Conservation (phyloP, 92 coral and sea anemone genomes). For the Paragorgia papillata region DNA sequence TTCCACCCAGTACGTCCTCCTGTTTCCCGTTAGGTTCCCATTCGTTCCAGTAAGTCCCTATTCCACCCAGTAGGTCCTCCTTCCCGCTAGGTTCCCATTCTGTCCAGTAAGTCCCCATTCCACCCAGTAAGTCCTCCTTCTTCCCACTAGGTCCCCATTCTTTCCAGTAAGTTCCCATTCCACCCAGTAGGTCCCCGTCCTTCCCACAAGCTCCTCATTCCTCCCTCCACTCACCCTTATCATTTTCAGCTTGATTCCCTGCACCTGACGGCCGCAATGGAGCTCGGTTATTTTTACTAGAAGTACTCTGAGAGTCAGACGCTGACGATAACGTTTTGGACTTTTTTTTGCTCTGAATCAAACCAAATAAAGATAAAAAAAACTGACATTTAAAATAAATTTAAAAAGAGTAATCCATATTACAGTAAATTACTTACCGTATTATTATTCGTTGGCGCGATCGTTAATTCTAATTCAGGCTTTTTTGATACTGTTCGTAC, state of each 20-base stretch:
- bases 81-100: too few relatives aligned
- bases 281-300: conserved; percentile 30
- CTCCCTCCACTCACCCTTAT: conserved; percentile 12
- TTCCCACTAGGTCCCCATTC: too few relatives aligned
- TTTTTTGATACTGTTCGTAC: conserved; percentile 22
- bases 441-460: conserved; percentile 21
- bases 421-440: conserved; percentile 4
- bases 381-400: background rate
- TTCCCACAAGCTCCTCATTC: too few relatives aligned
- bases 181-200: too few relatives aligned
- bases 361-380: background rate
- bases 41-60: too few relatives aligned
- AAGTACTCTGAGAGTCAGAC: conserved; percentile 22
- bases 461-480: conserved; percentile 13
- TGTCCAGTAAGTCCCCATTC: too few relatives aligned
- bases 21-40: too few relatives aligned
- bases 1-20: too few relatives aligned
- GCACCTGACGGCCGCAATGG: conserved; percentile 45
- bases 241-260: conserved; percentile 28
- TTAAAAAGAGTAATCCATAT: too few relatives aligned
- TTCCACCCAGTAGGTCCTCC: too few relatives aligned
- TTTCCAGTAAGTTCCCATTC: too few relatives aligned
- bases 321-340: conserved; percentile 12
- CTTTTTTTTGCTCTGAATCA: background rate
- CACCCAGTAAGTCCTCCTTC: too few relatives aligned